Conservation (phyloP, 2,797 vertebrate species). For the Nannoperca australis region DNA sequence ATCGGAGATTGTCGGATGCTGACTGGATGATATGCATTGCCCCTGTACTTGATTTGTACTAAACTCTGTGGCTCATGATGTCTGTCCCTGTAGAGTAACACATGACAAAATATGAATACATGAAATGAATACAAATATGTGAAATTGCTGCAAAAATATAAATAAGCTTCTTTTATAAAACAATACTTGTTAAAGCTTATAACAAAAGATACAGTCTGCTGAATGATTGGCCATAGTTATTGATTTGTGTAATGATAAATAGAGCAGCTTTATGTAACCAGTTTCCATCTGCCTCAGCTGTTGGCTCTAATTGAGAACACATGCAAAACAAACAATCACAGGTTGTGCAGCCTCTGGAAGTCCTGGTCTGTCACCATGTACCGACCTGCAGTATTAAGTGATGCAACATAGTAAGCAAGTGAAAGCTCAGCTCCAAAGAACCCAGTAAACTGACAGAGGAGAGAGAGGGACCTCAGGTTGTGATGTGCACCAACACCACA, state of each 20-base stretch:
- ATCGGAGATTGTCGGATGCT: not conserved
- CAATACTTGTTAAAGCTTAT: not conserved
- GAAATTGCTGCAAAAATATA: not conserved
- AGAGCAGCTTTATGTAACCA: slow-evolving; percentile 82
- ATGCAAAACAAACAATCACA: slow-evolving; percentile 76
- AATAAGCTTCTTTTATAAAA: not conserved
- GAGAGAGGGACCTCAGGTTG: not conserved
- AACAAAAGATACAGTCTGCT: slow-evolving; percentile 24
- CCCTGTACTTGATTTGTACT: slow-evolving; percentile 13
- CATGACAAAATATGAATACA: not conserved
- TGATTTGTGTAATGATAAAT: slow-evolving; percentile 75
- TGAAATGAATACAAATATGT: not conserved
- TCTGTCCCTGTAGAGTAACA: not conserved
- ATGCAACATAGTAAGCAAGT: slow-evolving; percentile 13
- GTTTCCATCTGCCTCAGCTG: slow-evolving; percentile 82
- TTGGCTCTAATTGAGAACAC: slow-evolving; percentile 70
- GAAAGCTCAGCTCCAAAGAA: slow-evolving; percentile 20
- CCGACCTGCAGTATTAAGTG: slow-evolving; percentile 43
- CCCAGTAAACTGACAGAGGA: not conserved
- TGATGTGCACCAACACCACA: not conserved
- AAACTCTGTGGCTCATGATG: not conserved
- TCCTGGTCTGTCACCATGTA: slow-evolving; percentile 51
- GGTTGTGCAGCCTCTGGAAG: slow-evolving; percentile 55
- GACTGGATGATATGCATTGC: not conserved
- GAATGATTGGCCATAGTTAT: slow-evolving; percentile 66